Evolutionary conservation across 1,140 invertebrate genomes (phyloP), one percentile per base, ranked within the genome.

Genomic region (Micrasema minimum): DNA sequence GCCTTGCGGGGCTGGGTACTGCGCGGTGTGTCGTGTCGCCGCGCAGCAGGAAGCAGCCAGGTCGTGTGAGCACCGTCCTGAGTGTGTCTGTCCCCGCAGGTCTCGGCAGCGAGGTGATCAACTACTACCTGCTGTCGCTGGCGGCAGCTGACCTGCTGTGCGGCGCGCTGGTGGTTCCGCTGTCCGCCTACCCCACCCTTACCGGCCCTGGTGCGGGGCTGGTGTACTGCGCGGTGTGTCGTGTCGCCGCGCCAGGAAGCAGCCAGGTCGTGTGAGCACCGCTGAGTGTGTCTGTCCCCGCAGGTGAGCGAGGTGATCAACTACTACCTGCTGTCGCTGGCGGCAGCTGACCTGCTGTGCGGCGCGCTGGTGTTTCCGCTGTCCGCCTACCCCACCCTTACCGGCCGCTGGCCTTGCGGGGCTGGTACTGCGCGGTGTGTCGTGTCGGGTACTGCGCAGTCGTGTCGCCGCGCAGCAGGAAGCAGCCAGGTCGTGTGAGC

Each of bases 241-340:
- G n/a, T n/a, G n/a, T n/a, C n/a, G n/a, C n/a, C n/a, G n/a, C n/a
- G n/a, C n/a, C n/a, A n/a, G n/a, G n/a, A n/a, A n/a, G n/a, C n/a
- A n/a, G n/a, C n/a, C n/a, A n/a, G n/a, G n/a, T n/a, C n/a, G n/a
- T n/a, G n/a, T n/a, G n/a, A n/a, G n/a, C n/a, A n/a, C n/a, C n/a
- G n/a, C n/a, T n/a, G n/a, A n/a, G n/a, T n/a, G n/a, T n/a, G n/a
- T n/a, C n/a, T n/a, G n/a, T n/a, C n/a, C n/a, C n/a, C n/a, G n/a
- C n/a, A n/a, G n/a, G n/a, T n/a, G n/a, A 82, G 80, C 66, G 95
- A 97, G 86, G 94, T 96, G 79, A 95, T 97, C 79, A 96, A 95
- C 83, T 94, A 93, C 83, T 97, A 97, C 85, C 85, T 97, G 72
- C 87, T 97, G 71, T 98, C 96, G 20, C 84, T 98, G 80, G 93